Evolutionary conservation across 2,113 vertebrate genomes (phyloP), one percentile per base, ranked within the genome.

Genomic region (Heloderma charlesbogerti): DNA sequence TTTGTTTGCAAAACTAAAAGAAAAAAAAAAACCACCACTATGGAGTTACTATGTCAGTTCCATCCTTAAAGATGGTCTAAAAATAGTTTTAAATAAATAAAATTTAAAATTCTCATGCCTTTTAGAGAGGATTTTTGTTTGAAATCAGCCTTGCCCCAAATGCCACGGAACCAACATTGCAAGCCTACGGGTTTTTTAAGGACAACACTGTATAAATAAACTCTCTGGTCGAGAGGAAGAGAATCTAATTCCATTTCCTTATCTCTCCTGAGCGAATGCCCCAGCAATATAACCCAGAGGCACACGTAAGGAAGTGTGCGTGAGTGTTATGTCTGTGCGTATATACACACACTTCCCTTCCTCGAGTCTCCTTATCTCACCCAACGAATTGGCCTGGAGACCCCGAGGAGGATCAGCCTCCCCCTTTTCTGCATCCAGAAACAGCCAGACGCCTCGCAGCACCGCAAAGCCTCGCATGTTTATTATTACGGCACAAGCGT

Each of bases 161-260:
- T 43, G 34, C 18, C 60, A 71, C 18, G n/a, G n/a, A 86, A 80
- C 18, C 72, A 12, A 22, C 74, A 79, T 0, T 71, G n/a, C 29
- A 86, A 43, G 27, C 22, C n/a, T 37, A 43, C 20, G 1, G 37
- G n/a, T 31, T 67, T 79, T 74, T 89, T 57, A 84, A 43, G 82
- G 34, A 86, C 72, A 67, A 43, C 22, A n/a, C 75, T 40, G 12
- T 37, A n/a, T 57, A 71, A 90, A 71, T 66, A 79, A 5, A 69
- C 84, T 51, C 84, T 51, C 71, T 66, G 15, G 12, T 72, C 34
- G 27, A 34, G 51, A 89, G 71, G 54, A 86, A 90, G 18, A 71
- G 34, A 78, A 86, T 79, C 74, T 86, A 77, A 83, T 74, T 60
- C 51, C 48, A 83, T 31, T 89, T 89, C 79, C 79, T 57, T 40